phyloP scores from a whole-genome alignment of 2,888 invertebrate genomes.

The Folsomia manolachei region DNA sequence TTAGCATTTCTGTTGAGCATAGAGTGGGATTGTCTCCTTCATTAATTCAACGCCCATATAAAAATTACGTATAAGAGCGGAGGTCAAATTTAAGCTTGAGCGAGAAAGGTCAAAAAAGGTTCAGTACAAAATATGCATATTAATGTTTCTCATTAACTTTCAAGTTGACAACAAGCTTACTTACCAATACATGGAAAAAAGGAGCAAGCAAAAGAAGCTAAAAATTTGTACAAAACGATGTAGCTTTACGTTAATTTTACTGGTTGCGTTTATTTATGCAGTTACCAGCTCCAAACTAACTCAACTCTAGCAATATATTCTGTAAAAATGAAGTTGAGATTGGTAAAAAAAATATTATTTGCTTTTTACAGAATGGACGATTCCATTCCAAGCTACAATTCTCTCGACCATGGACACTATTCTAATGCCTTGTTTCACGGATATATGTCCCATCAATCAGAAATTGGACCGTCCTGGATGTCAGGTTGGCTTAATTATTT shows the following conservation, averaged over 20 bases:
- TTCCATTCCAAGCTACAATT: constrained; percentile 40
- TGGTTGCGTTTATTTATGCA: too few species aligned
- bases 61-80: constrained; percentile 18
- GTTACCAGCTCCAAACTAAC: too few species aligned
- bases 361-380: constrained; percentile 39
- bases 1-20: too few species aligned
- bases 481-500: constrained; percentile 29
- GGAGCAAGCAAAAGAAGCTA: too few species aligned
- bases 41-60: too few species aligned
- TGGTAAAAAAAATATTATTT: too few species aligned
- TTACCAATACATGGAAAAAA: too few species aligned
- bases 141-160: not conserved
- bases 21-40: not conserved
- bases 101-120: constrained; percentile 5
- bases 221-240: too few species aligned
- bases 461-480: constrained; percentile 40
- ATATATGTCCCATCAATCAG: constrained; percentile 43
- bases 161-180: not conserved
- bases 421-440: constrained; percentile 39
- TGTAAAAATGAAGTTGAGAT: too few species aligned
- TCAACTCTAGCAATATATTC: too few species aligned
- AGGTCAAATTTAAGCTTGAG: constrained; percentile 27
- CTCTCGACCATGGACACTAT: constrained; percentile 40
- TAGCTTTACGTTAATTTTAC: too few species aligned
- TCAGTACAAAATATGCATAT: not conserved